These are phyloP conservation scores for Zoanthus gigantus DNA, from an alignment of 92 coral and sea anemone species.

Conservation along the genomic window DNA sequence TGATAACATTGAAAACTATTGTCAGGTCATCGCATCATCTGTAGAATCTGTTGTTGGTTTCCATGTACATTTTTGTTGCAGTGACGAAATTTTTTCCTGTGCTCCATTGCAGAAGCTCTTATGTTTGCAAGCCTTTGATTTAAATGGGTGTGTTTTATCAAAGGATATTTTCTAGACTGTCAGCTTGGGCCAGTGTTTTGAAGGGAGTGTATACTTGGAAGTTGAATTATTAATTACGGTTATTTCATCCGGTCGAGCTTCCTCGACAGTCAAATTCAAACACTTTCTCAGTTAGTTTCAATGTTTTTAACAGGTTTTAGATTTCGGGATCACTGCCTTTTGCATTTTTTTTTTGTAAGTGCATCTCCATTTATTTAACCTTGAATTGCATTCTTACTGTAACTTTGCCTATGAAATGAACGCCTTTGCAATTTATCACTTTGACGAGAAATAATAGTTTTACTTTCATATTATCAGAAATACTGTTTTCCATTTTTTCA, in stretches of 20 bases:
- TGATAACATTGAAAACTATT: conserved; percentile 42
- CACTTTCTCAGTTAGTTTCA: conserved; percentile 2
- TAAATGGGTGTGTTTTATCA: conserved; percentile 48
- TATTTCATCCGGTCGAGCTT: conserved; percentile 51
- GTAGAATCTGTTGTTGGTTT: conserved; percentile 46
- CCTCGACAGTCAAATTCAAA: conserved; percentile 29
- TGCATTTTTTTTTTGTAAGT: conserved; percentile 3
- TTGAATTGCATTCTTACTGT: conserved; percentile 14
- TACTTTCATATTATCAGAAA: conserved; percentile 11
- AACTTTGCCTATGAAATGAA: conserved; percentile 38
- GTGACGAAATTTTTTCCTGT: conserved; percentile 13
- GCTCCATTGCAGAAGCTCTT: conserved; percentile 26
- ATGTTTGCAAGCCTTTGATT: conserved; percentile 41
- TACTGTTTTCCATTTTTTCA: conserved; percentile 1
- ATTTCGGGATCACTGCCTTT: background rate
- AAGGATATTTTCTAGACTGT: conserved; percentile 38
- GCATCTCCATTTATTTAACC: conserved; percentile 1
- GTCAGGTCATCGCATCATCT: conserved; percentile 40
- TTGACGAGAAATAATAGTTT: conserved; percentile 37
- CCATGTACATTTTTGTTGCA: conserved; percentile 43
- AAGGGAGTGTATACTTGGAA: conserved; percentile 52
- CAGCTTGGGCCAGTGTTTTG: conserved; percentile 49
- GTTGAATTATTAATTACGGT: conserved; percentile 53
- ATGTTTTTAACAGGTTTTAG: background rate
- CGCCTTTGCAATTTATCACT: conserved; percentile 43